phyloP scores from a whole-genome alignment of 37 sponge, comb jelly and placozoan genomes.

The Mnemiopsis leidyi region DNA sequence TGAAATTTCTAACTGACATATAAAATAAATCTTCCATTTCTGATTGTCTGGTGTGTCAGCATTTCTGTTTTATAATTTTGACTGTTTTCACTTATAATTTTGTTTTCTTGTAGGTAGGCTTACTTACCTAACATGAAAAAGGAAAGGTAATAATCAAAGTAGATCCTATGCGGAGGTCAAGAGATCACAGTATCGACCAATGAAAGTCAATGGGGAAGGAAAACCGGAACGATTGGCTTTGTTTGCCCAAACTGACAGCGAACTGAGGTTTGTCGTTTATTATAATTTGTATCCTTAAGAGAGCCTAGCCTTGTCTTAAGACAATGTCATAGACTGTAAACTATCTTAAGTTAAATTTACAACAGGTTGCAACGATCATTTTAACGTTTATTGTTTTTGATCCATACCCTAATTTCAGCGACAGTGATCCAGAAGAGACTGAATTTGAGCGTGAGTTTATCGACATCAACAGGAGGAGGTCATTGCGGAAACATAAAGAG shows the following conservation, averaged over 20 bases:
- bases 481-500: slow-evolving; percentile 23
- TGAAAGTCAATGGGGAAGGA: slow-evolving; percentile 32
- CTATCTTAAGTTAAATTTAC: no score
- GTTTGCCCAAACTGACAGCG: slow-evolving; percentile 38
- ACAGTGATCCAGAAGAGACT: not conserved
- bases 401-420: no score
- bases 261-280: not conserved
- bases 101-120: no score
- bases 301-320: no score
- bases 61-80: not conserved
- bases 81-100: no score
- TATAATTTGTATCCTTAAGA: no score
- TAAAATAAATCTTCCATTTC: not conserved
- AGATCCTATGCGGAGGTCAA: not conserved
- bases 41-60: not conserved
- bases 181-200: not conserved
- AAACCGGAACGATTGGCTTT: not conserved
- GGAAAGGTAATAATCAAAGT: not conserved
- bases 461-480: not conserved
- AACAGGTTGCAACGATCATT: no score
- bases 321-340: no score
- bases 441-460: slow-evolving; percentile 23
- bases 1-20: not conserved
- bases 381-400: no score
- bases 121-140: no score